Percentiles rank a stretch among this genome's conserved stretches.
Evolutionary conservation across 2,113 vertebrate species (phyloP).

Genomic region (Psammodynastes pulverulentus): DNA sequence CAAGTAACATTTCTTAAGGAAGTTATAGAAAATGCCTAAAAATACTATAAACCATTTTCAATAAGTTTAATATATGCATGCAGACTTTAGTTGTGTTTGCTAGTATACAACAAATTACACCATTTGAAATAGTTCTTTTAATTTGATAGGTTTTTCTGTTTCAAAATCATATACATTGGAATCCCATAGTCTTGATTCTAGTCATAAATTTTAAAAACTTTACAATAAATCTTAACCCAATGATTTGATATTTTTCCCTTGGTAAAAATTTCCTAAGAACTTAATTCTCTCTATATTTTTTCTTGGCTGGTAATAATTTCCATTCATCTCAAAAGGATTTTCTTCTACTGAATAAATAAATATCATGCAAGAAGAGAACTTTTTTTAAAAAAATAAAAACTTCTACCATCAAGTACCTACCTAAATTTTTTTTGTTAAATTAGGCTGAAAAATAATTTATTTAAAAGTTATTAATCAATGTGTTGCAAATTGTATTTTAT

Average conservation of each 20-base stretch:
- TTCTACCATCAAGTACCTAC: slow-evolving; percentile 65
- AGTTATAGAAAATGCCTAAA: background rate
- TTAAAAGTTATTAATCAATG: slow-evolving; percentile 56
- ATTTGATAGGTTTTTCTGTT: slow-evolving; percentile 16
- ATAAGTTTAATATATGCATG: background rate
- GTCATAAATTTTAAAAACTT: slow-evolving; percentile 61
- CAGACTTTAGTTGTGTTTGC: background rate
- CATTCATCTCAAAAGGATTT: background rate
- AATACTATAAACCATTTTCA: background rate
- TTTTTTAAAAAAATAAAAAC: slow-evolving; percentile 35
- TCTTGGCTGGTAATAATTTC: background rate
- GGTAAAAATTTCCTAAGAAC: background rate
- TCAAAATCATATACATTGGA: slow-evolving; percentile 44
- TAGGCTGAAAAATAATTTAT: slow-evolving; percentile 53
- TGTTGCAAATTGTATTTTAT: slow-evolving; percentile 63
- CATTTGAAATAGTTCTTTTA: slow-evolving; percentile 46
- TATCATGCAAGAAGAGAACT: background rate
- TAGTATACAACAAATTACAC: background rate
- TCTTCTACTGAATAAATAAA: background rate
- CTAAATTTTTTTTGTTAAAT: slow-evolving; percentile 61
- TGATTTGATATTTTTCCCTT: background rate
- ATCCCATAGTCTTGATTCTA: slow-evolving; percentile 63
- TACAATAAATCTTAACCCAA: background rate
- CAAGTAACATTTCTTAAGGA: slow-evolving; percentile 7
- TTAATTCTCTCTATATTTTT: background rate